Conservation (phyloP, 1,140 invertebrate genomes). For the Brachionus rotundiformis region DNA sequence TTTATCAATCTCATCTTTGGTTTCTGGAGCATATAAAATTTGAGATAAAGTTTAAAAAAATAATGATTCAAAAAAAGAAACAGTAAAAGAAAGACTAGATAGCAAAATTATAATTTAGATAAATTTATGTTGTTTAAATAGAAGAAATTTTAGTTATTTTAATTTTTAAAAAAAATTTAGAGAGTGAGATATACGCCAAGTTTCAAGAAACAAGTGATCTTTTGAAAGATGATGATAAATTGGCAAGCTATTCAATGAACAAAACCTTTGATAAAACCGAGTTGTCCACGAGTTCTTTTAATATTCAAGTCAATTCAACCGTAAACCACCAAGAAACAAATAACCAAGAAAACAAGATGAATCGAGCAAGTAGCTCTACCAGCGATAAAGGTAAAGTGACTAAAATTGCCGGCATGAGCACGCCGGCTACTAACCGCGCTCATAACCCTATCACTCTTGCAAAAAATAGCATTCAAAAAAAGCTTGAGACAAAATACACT, state of each 20-base stretch:
- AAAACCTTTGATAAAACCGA: constrained; percentile 44
- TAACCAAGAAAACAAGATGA: background rate
- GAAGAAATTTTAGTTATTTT: background rate
- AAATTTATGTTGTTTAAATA: background rate
- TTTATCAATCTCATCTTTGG: background rate
- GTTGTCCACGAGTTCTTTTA: constrained; percentile 17
- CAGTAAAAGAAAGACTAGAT: background rate
- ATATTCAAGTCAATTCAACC: constrained; percentile 3
- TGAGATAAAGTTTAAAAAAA: background rate
- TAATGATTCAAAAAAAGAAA: background rate
- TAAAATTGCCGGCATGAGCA: background rate
- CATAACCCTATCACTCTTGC: constrained; percentile 22
- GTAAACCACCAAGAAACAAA: background rate
- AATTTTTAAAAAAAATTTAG: background rate
- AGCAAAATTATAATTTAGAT: background rate
- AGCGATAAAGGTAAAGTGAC: background rate
- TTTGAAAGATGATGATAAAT: constrained; percentile 31
- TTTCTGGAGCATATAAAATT: background rate
- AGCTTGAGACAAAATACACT: constrained; percentile 21
- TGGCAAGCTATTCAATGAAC: constrained; percentile 22
- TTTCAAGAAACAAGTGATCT: constrained; percentile 14
- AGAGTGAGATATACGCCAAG: constrained; percentile 17
- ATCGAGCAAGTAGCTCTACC: background rate
- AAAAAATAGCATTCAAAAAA: constrained; percentile 42
- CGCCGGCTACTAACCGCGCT: background rate